Evolutionary conservation across 2,113 vertebrate genomes (phyloP).

Genomic region (Centropristis striata): DNA sequence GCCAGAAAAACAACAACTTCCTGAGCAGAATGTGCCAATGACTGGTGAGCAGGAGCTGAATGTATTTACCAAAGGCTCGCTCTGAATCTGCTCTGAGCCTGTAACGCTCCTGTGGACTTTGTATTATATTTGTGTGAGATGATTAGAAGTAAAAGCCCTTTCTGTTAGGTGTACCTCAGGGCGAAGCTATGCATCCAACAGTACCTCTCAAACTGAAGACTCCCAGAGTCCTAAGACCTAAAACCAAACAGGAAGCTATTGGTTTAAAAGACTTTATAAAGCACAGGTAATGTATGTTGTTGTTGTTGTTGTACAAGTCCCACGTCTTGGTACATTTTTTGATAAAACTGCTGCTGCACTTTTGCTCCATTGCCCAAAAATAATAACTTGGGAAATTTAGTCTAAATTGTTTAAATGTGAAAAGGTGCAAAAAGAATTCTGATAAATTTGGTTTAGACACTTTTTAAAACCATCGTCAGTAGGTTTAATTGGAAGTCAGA

Average conservation of each 20-base stretch:
- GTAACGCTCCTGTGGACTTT: conserved; percentile 39
- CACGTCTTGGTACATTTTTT: conserved; percentile 38
- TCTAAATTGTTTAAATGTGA: background rate
- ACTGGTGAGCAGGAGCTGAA: conserved; percentile 34
- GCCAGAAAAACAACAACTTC: background rate
- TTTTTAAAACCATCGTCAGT: background rate
- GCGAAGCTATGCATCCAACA: conserved; percentile 67
- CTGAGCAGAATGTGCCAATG: conserved; percentile 7
- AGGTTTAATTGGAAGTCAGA: background rate
- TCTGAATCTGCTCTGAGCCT: conserved; percentile 19
- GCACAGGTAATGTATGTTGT: conserved; percentile 57
- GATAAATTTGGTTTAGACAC: conserved; percentile 1
- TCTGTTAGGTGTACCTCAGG: conserved; percentile 60
- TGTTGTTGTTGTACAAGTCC: conserved; percentile 29
- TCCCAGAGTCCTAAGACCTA: conserved; percentile 30
- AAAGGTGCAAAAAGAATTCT: background rate
- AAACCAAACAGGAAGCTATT: conserved; percentile 60
- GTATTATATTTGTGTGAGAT: conserved; percentile 47
- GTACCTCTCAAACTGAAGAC: conserved; percentile 47
- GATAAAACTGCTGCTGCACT: conserved; percentile 41
- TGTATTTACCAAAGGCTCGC: conserved; percentile 48
- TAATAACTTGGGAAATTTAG: background rate
- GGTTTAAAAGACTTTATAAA: conserved; percentile 47
- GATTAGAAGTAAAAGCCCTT: conserved; percentile 56
- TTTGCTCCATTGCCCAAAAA: conserved; percentile 29